Conservation (phyloP, 2,113 vertebrate genomes). For the Gallinago jamesoni region DNA sequence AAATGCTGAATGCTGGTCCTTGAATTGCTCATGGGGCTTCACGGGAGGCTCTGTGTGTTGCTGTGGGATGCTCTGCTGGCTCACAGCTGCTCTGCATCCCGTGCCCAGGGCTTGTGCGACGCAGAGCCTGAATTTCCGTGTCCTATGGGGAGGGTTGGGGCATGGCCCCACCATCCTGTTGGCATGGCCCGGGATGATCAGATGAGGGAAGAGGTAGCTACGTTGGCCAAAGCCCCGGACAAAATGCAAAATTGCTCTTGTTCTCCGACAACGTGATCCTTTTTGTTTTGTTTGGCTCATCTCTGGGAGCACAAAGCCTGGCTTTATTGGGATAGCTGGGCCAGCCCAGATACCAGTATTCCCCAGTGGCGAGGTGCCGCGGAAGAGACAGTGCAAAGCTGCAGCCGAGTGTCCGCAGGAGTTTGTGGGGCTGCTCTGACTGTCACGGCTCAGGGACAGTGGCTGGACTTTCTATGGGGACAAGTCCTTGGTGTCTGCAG, state of each 20-base stretch:
- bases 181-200: fast-evolving
- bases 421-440: neutral
- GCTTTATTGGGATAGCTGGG: slow-evolving; percentile 35
- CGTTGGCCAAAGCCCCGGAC: neutral
- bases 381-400: neutral
- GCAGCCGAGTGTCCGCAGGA: neutral
- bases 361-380: neutral
- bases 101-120: fast-evolving
- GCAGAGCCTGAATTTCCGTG: fast-evolving
- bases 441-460: fast-evolving
- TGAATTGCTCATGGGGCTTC: neutral
- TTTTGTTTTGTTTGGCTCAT: slow-evolving; percentile 30
- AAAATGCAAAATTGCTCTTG: neutral
- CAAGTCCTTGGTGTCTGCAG: neutral
- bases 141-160: fast-evolving
- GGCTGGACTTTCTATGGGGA: neutral
- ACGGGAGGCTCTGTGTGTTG: neutral
- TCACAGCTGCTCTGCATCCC: fast-evolving
- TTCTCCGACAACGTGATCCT: neutral
- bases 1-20: neutral
- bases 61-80: neutral
- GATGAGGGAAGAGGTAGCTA: neutral
- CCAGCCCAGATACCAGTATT: neutral
- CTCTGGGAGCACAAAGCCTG: neutral
- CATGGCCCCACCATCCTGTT: fast-evolving